A percentile compares a stretch with the other conserved stretches of the same genome.
These are phyloP conservation scores for Centropus unirufus DNA, from an alignment of 2,113 vertebrate species.

Conservation along the genomic window DNA sequence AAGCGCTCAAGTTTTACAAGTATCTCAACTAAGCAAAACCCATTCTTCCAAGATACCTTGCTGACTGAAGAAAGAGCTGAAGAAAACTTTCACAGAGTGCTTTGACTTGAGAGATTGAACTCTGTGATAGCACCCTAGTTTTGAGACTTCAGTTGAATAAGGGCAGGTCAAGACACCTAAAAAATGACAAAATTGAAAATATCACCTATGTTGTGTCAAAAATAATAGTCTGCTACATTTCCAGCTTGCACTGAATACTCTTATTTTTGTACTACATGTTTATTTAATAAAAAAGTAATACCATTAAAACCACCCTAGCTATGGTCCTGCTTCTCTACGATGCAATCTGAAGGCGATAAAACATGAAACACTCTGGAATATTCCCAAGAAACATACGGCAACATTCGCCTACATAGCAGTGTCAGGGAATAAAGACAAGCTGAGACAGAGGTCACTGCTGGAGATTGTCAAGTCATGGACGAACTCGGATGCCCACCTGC, in stretches of 20 bases:
- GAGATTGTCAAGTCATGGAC: neutral
- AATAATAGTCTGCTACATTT: neutral
- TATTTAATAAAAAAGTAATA: neutral
- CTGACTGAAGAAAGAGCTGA: neutral
- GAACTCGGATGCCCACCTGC: neutral
- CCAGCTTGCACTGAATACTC: neutral
- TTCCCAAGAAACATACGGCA: neutral
- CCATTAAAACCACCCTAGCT: neutral
- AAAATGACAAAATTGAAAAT: neutral
- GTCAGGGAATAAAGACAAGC: neutral
- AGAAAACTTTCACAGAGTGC: neutral
- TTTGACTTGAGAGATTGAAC: neutral
- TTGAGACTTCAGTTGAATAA: neutral
- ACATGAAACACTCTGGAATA: neutral
- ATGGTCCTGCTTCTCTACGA: neutral
- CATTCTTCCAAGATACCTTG: neutral
- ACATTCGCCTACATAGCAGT: neutral
- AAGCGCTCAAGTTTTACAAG: neutral
- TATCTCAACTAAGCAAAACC: rapidly evolving
- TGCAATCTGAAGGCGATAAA: neutral
- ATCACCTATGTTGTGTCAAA: neutral
- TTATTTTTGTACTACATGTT: neutral
- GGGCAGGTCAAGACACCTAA: neutral
- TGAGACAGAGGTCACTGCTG: neutral
- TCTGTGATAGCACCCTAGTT: neutral